Evolutionary conservation across 1,140 invertebrate species (phyloP), one percentile per base, ranked within the genome.

Genomic region (Pectinophora gossypiella): DNA sequence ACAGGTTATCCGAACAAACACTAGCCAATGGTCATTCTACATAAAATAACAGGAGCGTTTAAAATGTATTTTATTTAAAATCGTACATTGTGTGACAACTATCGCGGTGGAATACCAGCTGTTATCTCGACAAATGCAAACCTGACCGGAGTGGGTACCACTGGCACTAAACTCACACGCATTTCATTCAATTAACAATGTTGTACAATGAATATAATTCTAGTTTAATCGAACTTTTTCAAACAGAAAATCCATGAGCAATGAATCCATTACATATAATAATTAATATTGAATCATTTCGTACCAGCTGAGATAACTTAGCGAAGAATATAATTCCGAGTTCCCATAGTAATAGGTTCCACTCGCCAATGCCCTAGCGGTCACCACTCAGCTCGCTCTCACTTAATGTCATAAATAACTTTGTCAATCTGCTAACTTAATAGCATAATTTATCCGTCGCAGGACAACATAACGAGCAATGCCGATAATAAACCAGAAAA

Each of bases 371-470:
- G n/a, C 53, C 50, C 53, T 54, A 69, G 61, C 56, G 60, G 64
- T 60, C 62, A 64, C 67, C 65, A 68, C 70, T 74, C 65, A 75
- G 51, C 64, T 42, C 51, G 63, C 61, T 66, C 67, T 72, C 61
- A 67, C 71, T 79, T 67, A 73, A 76, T 67, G 62, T 79, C 75
- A 81, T 84, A 81, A 84, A 84, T 81, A 84, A 81, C 74, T 83
- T 85, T 83, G 82, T 85, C 79, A 85, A 80, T 85, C 79, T 74
- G 76, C 79, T 81, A 81, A 85, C 81, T 85, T 85, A 80, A 80
- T 77, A 72, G 76, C 68, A 77, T 76, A 83, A 83, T 82, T 85
- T 83, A 82, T 80, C 76, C 75, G 61, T 82, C 67, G 53, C 76
- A 72, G 76, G 77, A 85, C 81, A 82, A 76, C 79, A 85, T 83